phyloP scores from a whole-genome alignment of 2,113 vertebrate species.

The Agelaius tricolor region DNA sequence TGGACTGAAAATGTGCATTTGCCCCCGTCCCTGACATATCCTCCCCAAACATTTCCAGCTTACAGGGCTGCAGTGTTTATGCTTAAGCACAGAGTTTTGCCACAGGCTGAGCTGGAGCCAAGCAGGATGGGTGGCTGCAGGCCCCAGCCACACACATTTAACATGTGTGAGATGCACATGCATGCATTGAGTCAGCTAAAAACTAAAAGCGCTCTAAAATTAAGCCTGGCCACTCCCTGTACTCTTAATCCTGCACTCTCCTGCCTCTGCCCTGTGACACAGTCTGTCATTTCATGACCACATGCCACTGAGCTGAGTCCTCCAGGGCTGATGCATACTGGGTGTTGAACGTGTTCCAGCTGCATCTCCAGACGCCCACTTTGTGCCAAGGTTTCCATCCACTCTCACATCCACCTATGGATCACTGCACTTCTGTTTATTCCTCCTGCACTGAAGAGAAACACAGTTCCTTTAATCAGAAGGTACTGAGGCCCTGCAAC shows the following conservation, averaged over 20 bases:
- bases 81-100: not conserved
- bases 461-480: not conserved
- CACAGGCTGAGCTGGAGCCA: not conserved
- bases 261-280: not conserved
- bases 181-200: not conserved
- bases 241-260: not conserved
- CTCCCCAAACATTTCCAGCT: not conserved
- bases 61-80: not conserved
- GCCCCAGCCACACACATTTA: not conserved
- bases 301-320: slow-evolving; percentile 38
- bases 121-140: not conserved
- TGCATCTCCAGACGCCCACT: fast-evolving
- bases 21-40: not conserved
- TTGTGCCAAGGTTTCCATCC: fast-evolving
- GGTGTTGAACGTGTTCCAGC: not conserved
- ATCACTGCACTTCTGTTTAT: fast-evolving
- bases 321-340: not conserved
- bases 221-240: not conserved
- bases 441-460: not conserved
- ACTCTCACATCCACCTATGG: not conserved
- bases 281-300: not conserved
- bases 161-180: not conserved
- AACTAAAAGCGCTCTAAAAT: not conserved
- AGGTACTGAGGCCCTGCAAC: not conserved
- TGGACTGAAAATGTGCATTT: not conserved